Evolutionary conservation across 2,797 vertebrate species (phyloP), one percentile per base, ranked within the genome.

Genomic region (Myotis findleyi): DNA sequence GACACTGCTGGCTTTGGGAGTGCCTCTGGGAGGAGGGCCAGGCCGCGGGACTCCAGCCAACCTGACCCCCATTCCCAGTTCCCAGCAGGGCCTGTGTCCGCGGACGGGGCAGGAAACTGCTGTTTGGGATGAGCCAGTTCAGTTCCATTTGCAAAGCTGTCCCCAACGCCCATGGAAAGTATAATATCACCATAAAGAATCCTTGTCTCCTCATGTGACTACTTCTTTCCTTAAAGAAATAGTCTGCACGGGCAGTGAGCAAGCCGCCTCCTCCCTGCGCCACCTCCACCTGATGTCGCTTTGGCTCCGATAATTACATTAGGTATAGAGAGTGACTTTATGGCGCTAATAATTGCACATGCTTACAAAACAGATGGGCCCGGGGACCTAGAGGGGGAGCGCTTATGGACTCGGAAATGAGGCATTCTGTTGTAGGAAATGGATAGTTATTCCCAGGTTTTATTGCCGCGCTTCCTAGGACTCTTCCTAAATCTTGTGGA

Each of bases 351-450:
- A 97, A 97, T 97, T 97, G 96, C 82, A 95, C 79, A 87, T 25
- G 89, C 96, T 97, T 95, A 97, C 93, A 97, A 95, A 97, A 96
- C 96, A 97, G 96, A 96, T 95, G 96, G 96, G 85, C 69, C 93
- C 91, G 82, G 71, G 73, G 82, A 95, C 85, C 84, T 57, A 76
- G 93, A 91, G 73, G 53, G 94, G 85, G 82, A 94, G 64, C 83
- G 0, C 97, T 97, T 97, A 97, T 96, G 92, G 96, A 97, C 97
- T 97, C 62, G 82, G 97, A 96, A 97, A 97, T 97, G 96, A 97
- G 97, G 97, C 71, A 9, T 97, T 97, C 96, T 92, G 93, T 97
- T 90, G 89, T 91, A 93, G 95, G 97, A 97, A 97, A 97, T 96
- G 93, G 95, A 96, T 97, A 89, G 96, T 97, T 97, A 97, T 97